phyloP scores from a whole-genome alignment of 2,797 vertebrate species.

The Buceros bicornis region DNA sequence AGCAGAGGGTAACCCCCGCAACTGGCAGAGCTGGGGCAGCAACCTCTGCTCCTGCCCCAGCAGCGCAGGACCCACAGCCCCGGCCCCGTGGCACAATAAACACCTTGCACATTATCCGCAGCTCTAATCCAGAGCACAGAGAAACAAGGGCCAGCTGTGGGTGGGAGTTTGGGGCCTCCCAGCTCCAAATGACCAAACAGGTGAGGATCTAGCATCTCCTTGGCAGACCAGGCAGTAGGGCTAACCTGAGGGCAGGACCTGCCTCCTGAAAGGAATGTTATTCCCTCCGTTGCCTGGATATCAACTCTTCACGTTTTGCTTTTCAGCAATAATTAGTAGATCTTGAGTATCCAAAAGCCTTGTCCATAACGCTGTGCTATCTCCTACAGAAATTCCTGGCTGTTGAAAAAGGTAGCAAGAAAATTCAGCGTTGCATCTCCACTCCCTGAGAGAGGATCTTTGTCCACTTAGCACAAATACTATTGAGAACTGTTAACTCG shows the following conservation, averaged over 20 bases:
- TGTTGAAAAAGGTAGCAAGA: background rate
- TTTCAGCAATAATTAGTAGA: background rate
- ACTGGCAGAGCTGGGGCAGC: background rate
- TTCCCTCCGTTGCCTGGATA: background rate
- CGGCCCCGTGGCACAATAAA: background rate
- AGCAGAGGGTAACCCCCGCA: background rate
- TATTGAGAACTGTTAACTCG: background rate
- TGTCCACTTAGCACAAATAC: background rate
- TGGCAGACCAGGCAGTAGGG: fast-evolving
- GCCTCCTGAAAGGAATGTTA: background rate
- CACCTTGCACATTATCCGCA: too few relatives aligned
- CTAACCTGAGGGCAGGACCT: background rate
- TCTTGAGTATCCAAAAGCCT: background rate
- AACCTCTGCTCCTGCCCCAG: background rate
- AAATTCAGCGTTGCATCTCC: background rate
- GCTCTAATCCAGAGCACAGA: background rate
- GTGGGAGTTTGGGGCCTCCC: background rate
- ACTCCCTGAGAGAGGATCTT: background rate
- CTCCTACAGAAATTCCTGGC: background rate
- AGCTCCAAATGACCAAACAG: background rate
- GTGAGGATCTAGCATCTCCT: background rate
- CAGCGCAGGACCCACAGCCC: background rate
- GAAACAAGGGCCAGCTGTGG: background rate
- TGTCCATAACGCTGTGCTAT: background rate
- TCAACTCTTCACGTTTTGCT: background rate